These are phyloP conservation scores for Phrynocephalus forsythii DNA, from an alignment of 2,797 vertebrate genomes.

Conservation along the genomic window DNA sequence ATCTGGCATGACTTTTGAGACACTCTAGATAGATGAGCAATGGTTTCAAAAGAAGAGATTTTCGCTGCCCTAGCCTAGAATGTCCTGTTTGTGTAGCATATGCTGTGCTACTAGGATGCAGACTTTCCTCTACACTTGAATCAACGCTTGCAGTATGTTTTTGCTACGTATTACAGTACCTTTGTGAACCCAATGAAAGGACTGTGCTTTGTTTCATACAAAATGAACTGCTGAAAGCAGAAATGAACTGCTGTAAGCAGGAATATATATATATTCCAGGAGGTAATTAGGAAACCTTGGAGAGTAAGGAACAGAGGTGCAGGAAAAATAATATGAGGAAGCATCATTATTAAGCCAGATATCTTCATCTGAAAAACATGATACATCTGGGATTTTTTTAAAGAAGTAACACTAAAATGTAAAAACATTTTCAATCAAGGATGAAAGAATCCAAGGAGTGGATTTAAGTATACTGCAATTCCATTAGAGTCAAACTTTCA, in stretches of 20 bases:
- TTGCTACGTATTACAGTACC: background rate
- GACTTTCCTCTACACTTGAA: background rate
- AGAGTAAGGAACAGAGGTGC: constrained; percentile 17
- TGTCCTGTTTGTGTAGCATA: background rate
- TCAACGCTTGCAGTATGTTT: background rate
- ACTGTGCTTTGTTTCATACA: constrained; percentile 48
- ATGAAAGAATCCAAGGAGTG: constrained; percentile 34
- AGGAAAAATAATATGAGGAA: constrained; percentile 47
- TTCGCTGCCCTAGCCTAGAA: no score
- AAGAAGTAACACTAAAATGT: constrained; percentile 45
- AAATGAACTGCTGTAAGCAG: constrained; percentile 55
- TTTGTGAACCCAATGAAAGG: constrained; percentile 49
- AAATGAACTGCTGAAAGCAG: constrained; percentile 55
- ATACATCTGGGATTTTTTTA: constrained; percentile 40
- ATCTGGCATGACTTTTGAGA: no score
- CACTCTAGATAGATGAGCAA: no score
- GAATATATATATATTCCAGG: constrained; percentile 46
- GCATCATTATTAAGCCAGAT: constrained; percentile 56
- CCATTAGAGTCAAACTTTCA: constrained; percentile 21
- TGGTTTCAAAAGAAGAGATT: no score
- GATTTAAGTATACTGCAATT: constrained; percentile 29
- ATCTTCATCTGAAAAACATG: background rate
- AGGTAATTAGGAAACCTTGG: constrained; percentile 13
- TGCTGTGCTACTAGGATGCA: background rate
- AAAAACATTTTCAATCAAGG: constrained; percentile 39